Evolutionary conservation across 2,797 vertebrate species (phyloP).

Genomic region (Micromesistius poutassou): DNA sequence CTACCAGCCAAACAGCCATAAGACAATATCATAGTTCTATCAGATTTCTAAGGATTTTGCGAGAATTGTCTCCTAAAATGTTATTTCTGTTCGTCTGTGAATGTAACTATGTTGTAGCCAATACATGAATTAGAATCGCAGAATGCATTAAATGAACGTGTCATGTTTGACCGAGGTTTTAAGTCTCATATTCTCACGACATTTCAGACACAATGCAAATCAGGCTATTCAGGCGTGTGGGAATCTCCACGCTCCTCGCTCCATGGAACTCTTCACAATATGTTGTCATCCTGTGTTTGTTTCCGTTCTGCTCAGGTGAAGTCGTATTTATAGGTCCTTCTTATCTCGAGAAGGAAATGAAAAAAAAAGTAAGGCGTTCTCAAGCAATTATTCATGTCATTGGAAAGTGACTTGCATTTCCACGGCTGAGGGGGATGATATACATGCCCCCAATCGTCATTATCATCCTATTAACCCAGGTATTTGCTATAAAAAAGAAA

Average conservation of each 20-base stretch:
- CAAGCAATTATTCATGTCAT: not conserved
- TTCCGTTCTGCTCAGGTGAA: slow-evolving; percentile 9
- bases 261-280: slow-evolving; percentile 11
- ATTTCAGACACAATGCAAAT: not conserved
- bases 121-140: not conserved
- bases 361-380: not conserved
- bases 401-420: not conserved
- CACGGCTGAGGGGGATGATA: not conserved
- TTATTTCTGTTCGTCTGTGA: not conserved
- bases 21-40: not conserved
- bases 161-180: not conserved
- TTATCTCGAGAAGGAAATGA: slow-evolving; percentile 26
- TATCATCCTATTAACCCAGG: not conserved
- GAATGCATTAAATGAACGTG: not conserved
- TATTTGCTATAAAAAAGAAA: not conserved
- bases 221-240: not conserved
- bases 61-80: not conserved
- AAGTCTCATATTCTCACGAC: not conserved
- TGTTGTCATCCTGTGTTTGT: slow-evolving; percentile 40
- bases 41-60: not conserved
- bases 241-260: slow-evolving; percentile 16
- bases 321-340: slow-evolving; percentile 39
- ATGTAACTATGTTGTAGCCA: not conserved
- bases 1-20: not conserved
- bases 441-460: not conserved